Percentiles rank a stretch among this genome's conserved stretches.
Conservation (phyloP, 2,888 invertebrate genomes). For the Dicroscelio sp. region DNA sequence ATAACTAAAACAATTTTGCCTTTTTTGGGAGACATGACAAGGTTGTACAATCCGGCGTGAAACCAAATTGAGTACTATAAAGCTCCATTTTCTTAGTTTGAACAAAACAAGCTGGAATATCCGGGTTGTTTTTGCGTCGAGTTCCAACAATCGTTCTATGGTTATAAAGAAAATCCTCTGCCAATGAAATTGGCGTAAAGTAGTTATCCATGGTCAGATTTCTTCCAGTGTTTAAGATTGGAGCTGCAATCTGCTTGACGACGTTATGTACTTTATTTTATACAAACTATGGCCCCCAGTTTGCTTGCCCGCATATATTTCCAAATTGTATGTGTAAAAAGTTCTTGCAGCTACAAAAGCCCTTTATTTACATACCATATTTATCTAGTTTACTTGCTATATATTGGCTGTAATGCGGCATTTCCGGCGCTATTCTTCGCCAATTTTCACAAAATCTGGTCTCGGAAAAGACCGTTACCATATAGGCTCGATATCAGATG, state of each 20-base stretch:
- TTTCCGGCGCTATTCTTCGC: too few species aligned
- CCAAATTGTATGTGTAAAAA: slow-evolving; percentile 83
- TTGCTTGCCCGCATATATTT: slow-evolving; percentile 87
- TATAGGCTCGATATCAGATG: too few species aligned
- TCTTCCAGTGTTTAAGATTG: slow-evolving; percentile 83
- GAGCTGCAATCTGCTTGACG: slow-evolving; percentile 79
- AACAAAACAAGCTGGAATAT: slow-evolving; percentile 68
- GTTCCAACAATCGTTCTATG: slow-evolving; percentile 82
- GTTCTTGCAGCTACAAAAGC: slow-evolving; percentile 64
- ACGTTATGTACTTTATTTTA: slow-evolving; percentile 86
- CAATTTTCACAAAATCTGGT: too few species aligned
- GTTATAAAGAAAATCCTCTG: slow-evolving; percentile 80
- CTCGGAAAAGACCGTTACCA: too few species aligned
- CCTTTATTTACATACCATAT: slow-evolving; percentile 67
- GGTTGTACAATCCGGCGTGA: slow-evolving; percentile 57
- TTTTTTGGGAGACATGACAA: slow-evolving; percentile 87
- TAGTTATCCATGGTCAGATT: slow-evolving; percentile 87
- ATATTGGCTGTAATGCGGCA: too few species aligned
- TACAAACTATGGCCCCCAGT: slow-evolving; percentile 85
- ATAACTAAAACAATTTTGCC: slow-evolving; percentile 80
- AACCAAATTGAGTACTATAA: slow-evolving; percentile 5
- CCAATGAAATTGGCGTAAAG: slow-evolving; percentile 86
- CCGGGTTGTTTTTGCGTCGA: slow-evolving; percentile 80
- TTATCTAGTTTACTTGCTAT: slow-evolving; percentile 55
- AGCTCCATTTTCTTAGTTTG: not conserved